These are phyloP conservation scores for Myrmophylax atrothorax DNA, from an alignment of 2,113 vertebrate genomes.

Conservation along the genomic window DNA sequence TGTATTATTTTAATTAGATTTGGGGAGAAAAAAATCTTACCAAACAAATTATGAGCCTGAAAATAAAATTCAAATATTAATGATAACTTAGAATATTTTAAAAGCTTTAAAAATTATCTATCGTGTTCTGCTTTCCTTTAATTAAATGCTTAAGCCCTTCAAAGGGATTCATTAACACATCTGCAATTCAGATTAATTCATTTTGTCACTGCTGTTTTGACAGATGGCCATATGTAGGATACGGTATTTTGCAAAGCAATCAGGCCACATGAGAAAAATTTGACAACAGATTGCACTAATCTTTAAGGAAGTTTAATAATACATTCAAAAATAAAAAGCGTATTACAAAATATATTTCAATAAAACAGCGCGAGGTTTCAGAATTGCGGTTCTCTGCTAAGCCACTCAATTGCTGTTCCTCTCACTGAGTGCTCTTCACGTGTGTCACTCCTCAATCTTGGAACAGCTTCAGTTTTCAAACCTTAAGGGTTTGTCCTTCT, in stretches of 20 bases:
- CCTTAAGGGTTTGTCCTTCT: conserved; percentile 4
- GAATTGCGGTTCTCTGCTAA: background rate
- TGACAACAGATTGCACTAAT: conserved; percentile 56
- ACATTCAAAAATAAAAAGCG: conserved; percentile 25
- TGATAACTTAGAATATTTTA: conserved; percentile 54
- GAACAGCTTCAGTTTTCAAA: background rate
- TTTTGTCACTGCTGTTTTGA: conserved; percentile 72
- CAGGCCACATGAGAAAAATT: conserved; percentile 51
- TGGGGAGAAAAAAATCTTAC: background rate
- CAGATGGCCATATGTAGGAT: conserved; percentile 65
- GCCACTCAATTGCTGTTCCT: background rate
- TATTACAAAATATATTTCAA: conserved; percentile 37
- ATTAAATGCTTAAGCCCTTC: conserved; percentile 74
- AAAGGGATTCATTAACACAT: conserved; percentile 73
- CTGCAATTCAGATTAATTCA: conserved; percentile 71
- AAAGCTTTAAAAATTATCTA: conserved; percentile 60
- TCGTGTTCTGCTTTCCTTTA: conserved; percentile 63
- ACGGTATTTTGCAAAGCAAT: conserved; percentile 50
- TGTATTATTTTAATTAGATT: conserved; percentile 44
- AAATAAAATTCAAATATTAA: conserved; percentile 67
- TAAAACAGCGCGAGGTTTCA: background rate
- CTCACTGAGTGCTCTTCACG: background rate
- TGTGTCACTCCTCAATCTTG: background rate
- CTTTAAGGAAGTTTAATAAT: conserved; percentile 52
- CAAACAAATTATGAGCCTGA: conserved; percentile 4